phyloP scores from a whole-genome alignment of 2,888 invertebrate genomes.

The Dicranocentrus wangi region DNA sequence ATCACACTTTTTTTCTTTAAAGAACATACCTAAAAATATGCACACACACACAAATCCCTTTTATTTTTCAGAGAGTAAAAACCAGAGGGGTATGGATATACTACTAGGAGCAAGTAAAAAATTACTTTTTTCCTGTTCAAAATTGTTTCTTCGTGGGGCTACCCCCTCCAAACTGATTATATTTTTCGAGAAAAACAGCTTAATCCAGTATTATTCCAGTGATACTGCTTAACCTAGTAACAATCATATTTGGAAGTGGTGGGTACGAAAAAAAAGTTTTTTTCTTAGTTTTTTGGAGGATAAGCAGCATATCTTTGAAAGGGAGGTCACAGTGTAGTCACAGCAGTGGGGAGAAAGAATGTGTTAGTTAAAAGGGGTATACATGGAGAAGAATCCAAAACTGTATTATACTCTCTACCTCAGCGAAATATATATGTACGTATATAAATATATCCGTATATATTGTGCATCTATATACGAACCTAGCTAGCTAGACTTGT shows the following conservation, averaged over 20 bases:
- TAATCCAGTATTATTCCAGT: too few species aligned
- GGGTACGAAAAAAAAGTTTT: slow-evolving; percentile 50
- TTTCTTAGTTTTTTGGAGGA: slow-evolving; percentile 54
- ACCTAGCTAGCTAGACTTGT: too few species aligned
- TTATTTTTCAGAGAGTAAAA: background rate
- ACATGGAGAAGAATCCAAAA: background rate
- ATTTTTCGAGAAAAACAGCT: too few species aligned
- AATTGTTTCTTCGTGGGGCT: too few species aligned
- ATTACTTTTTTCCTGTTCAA: too few species aligned
- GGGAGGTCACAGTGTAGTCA: slow-evolving; percentile 67
- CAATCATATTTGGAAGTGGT: slow-evolving; percentile 57
- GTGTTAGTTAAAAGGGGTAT: slow-evolving; percentile 34
- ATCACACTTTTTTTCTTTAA: background rate
- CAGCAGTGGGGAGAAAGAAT: slow-evolving; percentile 67
- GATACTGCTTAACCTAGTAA: slow-evolving; percentile 63
- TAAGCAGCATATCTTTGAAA: slow-evolving; percentile 65
- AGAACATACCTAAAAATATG: background rate
- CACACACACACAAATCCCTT: slow-evolving; percentile 23
- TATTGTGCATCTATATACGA: too few species aligned
- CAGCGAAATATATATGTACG: background rate
- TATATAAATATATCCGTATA: too few species aligned
- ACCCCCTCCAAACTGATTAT: too few species aligned
- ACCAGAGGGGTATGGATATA: slow-evolving; percentile 7
- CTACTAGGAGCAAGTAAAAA: too few species aligned
- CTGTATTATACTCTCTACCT: slow-evolving; percentile 3